Evolutionary conservation across 2,888 invertebrate species (phyloP), one percentile per base, ranked within the genome.

Genomic region (Agrypnus murinus): DNA sequence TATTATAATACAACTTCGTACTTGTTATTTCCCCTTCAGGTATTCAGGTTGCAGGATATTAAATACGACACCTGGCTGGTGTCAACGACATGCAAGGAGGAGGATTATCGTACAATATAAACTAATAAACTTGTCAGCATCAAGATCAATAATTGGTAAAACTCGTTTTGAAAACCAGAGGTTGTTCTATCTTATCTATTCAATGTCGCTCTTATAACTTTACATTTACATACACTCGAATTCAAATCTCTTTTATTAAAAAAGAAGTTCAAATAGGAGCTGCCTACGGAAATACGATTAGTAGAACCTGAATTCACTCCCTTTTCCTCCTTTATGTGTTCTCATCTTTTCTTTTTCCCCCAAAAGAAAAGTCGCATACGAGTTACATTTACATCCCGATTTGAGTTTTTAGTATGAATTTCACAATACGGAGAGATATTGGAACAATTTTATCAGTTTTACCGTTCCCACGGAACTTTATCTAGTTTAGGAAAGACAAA

Each of bases 391-490:
- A 40, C 43, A 15, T 43, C 43, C 43, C 5, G 25, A 25, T 25
- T 25, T 5, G 25, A 25, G 14, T 5, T 43, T 5, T 43, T 15
- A 8, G 12, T 14, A 43, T 43, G 15, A 15, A 6, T 43, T 43
- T 6, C 2, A 34, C 12, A 14, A n/a, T 45, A n/a, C 6, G 32
- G 32, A 32, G 12, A 53, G 53, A 34, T 10, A 12, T 14, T 36
- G 46, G 7, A 46, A 62, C 43, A 25, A 43, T 25, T 59, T 43
- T 43, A 14, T 10, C 25, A 32, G 15, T n/a, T n/a, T n/a, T n/a
- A n/a, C n/a, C n/a, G n/a, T 69, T 69, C 69, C 65, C 65, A 65
- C 65, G 69, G 53, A 64, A 59, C 50, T 65, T 65, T 69, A 64
- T 69, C 65, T 65, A 25, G 25, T 9, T 50, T 53, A 69, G 59